Evolutionary conservation across 2,113 vertebrate species (phyloP), one percentile per base, ranked within the genome.

Genomic region (Chaetura pelagica): DNA sequence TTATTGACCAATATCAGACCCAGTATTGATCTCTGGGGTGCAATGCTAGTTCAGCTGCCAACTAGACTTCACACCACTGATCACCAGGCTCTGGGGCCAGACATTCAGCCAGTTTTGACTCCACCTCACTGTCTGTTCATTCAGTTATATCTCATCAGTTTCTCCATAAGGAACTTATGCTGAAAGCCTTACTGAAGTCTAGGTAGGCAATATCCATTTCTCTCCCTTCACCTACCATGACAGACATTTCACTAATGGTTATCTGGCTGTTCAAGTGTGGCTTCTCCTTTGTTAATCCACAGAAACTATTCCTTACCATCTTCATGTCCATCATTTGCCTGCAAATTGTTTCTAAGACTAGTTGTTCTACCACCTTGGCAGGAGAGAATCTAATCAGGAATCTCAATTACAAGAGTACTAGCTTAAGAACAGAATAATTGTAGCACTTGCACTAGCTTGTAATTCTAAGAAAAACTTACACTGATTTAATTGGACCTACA

Each of bases 281-380:
- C 18, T 85, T 71, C 32, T 8, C 7, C 20, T 73, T 52, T 68
- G 8, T 7, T 48, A 46, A 62, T 18, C 64, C 21, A n/a, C 13
- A 21, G 0, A 6, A 72, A 40, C 21, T 62, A 21, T 72, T 76
- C 40, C 58, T 44, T 67, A 21, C 4, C 0, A 1, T 12, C 6
- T 38, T 40, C 27, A 15, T 15, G 27, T 48, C 10, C n/a, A 51
- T 55, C 10, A n/a, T 77, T 62, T n/a, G 4, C 15, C 48, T 40
- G 54, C 52, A 57, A 62, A 73, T 16, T 3, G 6, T 86, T 89
- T 58, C 34, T 59, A 86, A 57, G 29, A 5, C 26, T 32, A 26
- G 3, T 26, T 4, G 5, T 52, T 59, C 19, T 17, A 59, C 27
- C 23, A 49, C 11, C 52, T 55, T 40, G 27, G 40, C 12, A 40